Evolutionary conservation across 2,888 invertebrate species (phyloP).

Genomic region (Ormyrus pomaceus): DNA sequence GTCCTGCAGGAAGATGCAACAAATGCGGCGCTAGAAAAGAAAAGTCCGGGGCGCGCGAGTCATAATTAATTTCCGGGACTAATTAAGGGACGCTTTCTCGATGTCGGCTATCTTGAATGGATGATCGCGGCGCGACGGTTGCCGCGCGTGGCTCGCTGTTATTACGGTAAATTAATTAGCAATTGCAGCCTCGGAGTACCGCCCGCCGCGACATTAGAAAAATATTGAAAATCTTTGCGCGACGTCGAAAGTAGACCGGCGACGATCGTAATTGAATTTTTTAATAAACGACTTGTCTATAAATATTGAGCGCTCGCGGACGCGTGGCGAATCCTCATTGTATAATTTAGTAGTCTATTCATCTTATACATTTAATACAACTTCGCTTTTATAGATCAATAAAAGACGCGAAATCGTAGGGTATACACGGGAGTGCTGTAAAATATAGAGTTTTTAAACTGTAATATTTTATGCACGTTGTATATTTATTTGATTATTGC

Average conservation of each 20-base stretch:
- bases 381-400: slow-evolving; percentile 16
- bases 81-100: slow-evolving; percentile 68
- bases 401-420: not conserved
- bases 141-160: slow-evolving; percentile 34
- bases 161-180: slow-evolving; percentile 55
- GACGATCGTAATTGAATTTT: slow-evolving; percentile 28
- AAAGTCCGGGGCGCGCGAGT: slow-evolving; percentile 24
- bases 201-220: slow-evolving; percentile 39
- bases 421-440: too few relatives aligned
- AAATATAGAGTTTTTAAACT: not conserved
- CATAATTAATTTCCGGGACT: slow-evolving; percentile 69
- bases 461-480: not conserved
- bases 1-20: too few relatives aligned
- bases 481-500: not conserved
- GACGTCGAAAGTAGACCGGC: slow-evolving; percentile 22
- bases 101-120: slow-evolving; percentile 65
- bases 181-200: slow-evolving; percentile 36
- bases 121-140: slow-evolving; percentile 63
- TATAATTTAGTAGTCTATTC: slow-evolving; percentile 9
- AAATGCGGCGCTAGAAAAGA: not conserved
- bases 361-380: slow-evolving; percentile 6
- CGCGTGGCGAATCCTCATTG: slow-evolving; percentile 13
- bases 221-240: slow-evolving; percentile 30
- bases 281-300: slow-evolving; percentile 6
- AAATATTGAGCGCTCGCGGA: slow-evolving; percentile 10